phyloP scores from a whole-genome alignment of 2,797 vertebrate genomes.

The Mus minutoides region DNA sequence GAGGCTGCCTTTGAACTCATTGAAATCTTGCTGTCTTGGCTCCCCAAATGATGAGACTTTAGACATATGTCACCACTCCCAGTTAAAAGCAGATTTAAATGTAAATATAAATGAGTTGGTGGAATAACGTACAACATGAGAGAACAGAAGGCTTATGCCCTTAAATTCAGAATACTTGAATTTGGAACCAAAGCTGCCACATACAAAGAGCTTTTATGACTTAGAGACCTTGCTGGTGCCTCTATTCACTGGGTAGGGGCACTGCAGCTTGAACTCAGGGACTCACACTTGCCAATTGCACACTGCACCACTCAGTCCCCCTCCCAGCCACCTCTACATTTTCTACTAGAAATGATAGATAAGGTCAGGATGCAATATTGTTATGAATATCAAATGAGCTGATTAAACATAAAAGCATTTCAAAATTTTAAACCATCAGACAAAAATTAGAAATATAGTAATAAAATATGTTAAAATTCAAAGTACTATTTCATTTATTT shows the following conservation, averaged over 20 bases:
- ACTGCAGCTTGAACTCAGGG: neutral
- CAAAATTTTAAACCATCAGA: neutral
- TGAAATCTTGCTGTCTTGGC: neutral
- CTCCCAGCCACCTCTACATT: neutral
- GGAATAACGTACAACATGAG: neutral
- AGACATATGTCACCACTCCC: neutral
- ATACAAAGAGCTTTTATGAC: neutral
- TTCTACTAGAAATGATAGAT: conserved; percentile 30
- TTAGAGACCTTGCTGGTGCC: neutral
- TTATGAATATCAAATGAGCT: conserved; percentile 57
- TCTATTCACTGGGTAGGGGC: neutral
- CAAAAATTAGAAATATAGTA: neutral
- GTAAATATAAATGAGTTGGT: neutral
- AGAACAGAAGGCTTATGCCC: neutral
- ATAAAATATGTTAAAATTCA: conserved; percentile 29
- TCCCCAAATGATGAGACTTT: neutral
- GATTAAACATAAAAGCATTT: neutral
- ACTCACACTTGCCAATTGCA: neutral
- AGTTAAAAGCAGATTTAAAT: conserved; percentile 44
- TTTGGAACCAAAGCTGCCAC: neutral
- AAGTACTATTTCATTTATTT: conserved; percentile 30
- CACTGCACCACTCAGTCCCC: neutral
- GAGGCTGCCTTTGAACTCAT: neutral
- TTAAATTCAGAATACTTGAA: neutral
- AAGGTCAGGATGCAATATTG: neutral